phyloP scores from a whole-genome alignment of 2,888 invertebrate species.

The Apomyelois bistriatella region DNA sequence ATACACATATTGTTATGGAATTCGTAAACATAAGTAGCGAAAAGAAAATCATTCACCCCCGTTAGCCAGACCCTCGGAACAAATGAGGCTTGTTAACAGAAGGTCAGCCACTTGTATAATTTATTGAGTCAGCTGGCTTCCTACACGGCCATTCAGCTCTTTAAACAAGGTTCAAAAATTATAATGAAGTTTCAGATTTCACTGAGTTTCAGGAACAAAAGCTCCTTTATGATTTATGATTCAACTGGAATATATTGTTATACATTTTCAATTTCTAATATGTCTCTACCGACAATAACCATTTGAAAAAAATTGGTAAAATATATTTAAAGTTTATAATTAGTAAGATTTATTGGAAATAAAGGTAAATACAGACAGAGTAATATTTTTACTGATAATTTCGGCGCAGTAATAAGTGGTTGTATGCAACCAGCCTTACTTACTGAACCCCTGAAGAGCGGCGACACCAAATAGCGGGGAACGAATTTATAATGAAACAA shows the following conservation, averaged over 20 bases:
- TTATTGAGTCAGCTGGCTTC: constrained; percentile 39
- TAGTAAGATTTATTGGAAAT: no score
- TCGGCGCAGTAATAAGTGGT: constrained; percentile 45
- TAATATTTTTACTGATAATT: not conserved
- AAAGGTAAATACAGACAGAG: no score
- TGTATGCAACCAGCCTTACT: constrained; percentile 45
- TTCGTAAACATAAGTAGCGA: constrained; percentile 20
- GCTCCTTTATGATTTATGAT: no score
- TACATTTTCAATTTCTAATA: no score
- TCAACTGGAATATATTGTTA: no score
- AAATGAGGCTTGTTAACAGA: constrained; percentile 61
- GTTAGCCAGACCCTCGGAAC: constrained; percentile 37
- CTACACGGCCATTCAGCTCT: constrained; percentile 15
- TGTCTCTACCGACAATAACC: no score
- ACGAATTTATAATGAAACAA: constrained; percentile 71
- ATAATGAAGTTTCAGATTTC: not conserved
- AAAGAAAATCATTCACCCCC: constrained; percentile 32
- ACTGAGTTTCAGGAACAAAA: no score
- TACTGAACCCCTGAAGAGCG: constrained; percentile 62
- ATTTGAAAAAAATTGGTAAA: no score
- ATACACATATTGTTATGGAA: no score
- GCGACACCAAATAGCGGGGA: constrained; percentile 74
- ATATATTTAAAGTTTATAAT: no score
- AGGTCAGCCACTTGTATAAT: constrained; percentile 57
- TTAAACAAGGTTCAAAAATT: not conserved